Base-by-base conservation (phyloP, 2,888 invertebrate genomes). In the Tenodera sinensis region DNA sequence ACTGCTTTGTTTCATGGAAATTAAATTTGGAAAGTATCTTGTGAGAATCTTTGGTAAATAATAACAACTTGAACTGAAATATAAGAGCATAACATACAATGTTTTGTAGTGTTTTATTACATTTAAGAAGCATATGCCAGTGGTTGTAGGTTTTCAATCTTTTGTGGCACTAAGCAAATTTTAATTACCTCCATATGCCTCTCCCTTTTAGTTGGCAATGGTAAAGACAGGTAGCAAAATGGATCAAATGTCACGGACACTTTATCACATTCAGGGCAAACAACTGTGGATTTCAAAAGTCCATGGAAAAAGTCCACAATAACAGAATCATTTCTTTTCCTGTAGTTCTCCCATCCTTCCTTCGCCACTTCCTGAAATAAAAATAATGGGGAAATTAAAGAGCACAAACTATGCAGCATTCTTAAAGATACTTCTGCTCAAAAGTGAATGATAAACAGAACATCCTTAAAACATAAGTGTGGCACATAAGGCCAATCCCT, bases 211-310 rank as follows among this genome's bases (percentile, higher is more conserved):
- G 92, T 91, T 4, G 94, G 94, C 89, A 94, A 90, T 25, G 95
- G 95, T 88, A 95, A 92, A 2, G 95, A 94, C 9, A 95, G 93
- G 91, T 94, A 95, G 92, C 95, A 95, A 91, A 95, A 95, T 2
- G 95, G 95, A 92, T 95, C 95, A 92, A 95, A 95, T 42, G 95
- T 95, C 87, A 95, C 94, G 25, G 94, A 95, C 42, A 94, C 93
- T 92, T 95, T 94, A 85, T 92, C 90, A 91, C 95, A 95, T 84
- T 94, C 94, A 0, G 95, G 95, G 92, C 95, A 95, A 34, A 94
- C 93, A 20, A 95, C 93, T 0, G 94, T 95, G 2, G 95, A 95
- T 92, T 95, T 95, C 42, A 95, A 92, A 89, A 95, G 93, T 87
- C 95, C 95, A 91, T 95, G 95, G 91, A 95, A 94, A 47, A 93